Evolutionary conservation across 2,888 invertebrate species (phyloP), one percentile per base, ranked within the genome.

Genomic region (Abscondita cerata): DNA sequence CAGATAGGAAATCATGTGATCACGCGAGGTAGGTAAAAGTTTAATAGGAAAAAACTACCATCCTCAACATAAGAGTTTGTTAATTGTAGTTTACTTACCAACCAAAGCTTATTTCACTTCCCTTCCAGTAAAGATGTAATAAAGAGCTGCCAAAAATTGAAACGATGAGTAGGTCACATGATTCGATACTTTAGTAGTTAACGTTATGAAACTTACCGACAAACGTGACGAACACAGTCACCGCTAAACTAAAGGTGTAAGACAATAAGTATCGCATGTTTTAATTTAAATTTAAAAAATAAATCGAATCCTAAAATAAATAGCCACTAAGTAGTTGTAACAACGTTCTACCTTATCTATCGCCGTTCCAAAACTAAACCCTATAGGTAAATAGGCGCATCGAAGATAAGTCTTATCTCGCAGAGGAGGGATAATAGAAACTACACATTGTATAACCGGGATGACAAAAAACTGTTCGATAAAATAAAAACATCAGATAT

Each of bases 51-150:
- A 16, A 1, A 36, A n/a, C 20, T 20, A 20, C 40, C 12, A 40
- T 52, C 19, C 2, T 19, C 15, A 6, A n/a, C n/a, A n/a, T n/a
- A n/a, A n/a, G n/a, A n/a, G n/a, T n/a, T n/a, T n/a, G n/a, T 46
- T 46, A 51, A 51, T 34, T 6, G 6, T 9, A 16, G 16, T 16
- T 13, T 56, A 70, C 82, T 80, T 76, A 88, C 93, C 96, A 96
- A 83, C 89, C 95, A 73, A 95, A 75, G 81, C 94, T 95, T 74
- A 95, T 85, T 81, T 90, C 86, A 83, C 93, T 74, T 96, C 96
- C 84, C 91, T 92, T 70, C 93, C 95, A 76, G 92, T 91, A 69
- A 96, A 84, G 64, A 92, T 80, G 82, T 90, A 88, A 83, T 86
- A 88, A 70, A 87, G 77, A 71, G 85, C 84, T 83, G 83, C 75